Evolutionary conservation across 1,140 invertebrate genomes (phyloP).

Genomic region (Drosophila bifasciata): DNA sequence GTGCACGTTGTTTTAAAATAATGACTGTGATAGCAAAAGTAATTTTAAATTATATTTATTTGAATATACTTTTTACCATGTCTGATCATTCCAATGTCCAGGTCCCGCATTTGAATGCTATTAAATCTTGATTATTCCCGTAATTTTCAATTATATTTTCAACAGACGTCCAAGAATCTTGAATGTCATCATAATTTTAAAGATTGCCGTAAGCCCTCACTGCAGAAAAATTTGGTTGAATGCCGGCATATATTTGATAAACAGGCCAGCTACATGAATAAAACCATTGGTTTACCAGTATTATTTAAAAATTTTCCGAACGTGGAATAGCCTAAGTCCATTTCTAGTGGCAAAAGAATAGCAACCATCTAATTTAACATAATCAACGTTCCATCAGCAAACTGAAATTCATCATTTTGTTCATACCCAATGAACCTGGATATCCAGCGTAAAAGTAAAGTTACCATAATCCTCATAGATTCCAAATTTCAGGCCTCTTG

Average conservation of each 20-base stretch:
- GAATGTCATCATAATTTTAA: conserved; percentile 98
- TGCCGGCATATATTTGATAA: conserved; percentile 95
- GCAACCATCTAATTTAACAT: conserved; percentile 98
- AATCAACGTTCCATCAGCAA: conserved; percentile 99
- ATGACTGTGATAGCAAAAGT: too few relatives aligned
- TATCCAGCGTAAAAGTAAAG: conserved; percentile 97
- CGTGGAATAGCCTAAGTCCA: conserved; percentile 95
- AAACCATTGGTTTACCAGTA: conserved; percentile 96
- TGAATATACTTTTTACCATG: conserved; percentile 89
- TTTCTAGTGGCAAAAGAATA: conserved; percentile 92
- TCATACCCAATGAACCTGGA: conserved; percentile 95
- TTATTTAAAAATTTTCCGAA: conserved; percentile 94
- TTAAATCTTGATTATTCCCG: conserved; percentile 95
- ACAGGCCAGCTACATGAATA: conserved; percentile 99
- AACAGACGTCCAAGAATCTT: conserved; percentile 96
- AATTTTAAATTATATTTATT: too few relatives aligned
- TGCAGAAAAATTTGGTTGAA: conserved; percentile 93
- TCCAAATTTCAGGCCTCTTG: conserved; percentile 96
- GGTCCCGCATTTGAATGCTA: conserved; percentile 96
- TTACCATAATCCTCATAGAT: conserved; percentile 99
- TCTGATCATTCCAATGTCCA: conserved; percentile 99
- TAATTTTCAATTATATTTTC: conserved; percentile 97
- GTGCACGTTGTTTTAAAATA: too few relatives aligned
- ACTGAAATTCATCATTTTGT: conserved; percentile 93
- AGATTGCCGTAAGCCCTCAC: conserved; percentile 96